Base-by-base conservation (phyloP, 2,888 invertebrate species). In the Pristionchus arcanus region DNA sequence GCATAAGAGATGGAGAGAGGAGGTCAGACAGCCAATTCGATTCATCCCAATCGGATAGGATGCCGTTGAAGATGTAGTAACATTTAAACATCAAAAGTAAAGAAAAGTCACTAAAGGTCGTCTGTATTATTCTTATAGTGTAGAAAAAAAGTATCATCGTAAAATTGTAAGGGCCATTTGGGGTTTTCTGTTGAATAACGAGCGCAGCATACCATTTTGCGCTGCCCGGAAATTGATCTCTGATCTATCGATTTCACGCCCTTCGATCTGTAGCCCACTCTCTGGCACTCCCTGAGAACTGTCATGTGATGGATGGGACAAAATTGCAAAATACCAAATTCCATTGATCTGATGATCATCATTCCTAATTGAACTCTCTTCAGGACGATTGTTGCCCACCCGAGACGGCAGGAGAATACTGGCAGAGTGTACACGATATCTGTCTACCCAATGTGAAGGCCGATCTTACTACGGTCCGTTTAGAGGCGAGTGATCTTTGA, bases 401-500 rank as follows among this genome's bases (percentile, higher is more conserved):
- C 25, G 81, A 90, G 21, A 91, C 93, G n/a, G 94, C 94, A 1
- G 77, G 37, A 15, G 90, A 91, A 15, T 94, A 95, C 77, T 95
- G 95, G 95, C 90, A 91, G 21, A 89, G 91, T 13, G 93, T 94
- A 3, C 92, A 93, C 90, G 95, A 95, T 87, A 91, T 95, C 31
- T 95, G 95, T 89, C 92, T 94, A 87, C 95, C 95, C n/a, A 94
- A 93, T 84, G 91, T 92, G 21, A 86, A 91, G 21, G 91, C 93
- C 16, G 91, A 93, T 84, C 92, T 91, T n/a, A 90, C 90, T 16
- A 90, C 90, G 0, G 90, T 94, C 15, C 89, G 90, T 55, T 90
- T 94, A n/a, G 92, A 93, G 91, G 93, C 92, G 11, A 34, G 89
- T 89, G 13, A 31, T 25, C 53, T 2, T 37, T 42, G 42, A 74